Evolutionary conservation across 1,140 invertebrate genomes (phyloP).

Genomic region (Harlomillsia oculata): DNA sequence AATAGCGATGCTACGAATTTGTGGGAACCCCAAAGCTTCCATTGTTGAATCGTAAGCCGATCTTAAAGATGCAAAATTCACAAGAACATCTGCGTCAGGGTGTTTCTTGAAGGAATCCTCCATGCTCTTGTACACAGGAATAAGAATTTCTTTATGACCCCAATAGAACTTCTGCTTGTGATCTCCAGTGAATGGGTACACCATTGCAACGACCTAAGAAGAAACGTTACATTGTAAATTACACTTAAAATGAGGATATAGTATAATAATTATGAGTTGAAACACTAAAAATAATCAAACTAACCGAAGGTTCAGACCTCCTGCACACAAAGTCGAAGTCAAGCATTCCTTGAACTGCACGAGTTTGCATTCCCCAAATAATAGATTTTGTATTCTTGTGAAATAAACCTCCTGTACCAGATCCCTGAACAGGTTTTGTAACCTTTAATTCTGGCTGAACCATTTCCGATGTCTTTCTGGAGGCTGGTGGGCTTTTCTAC

Average conservation of each 20-base stretch:
- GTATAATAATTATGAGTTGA: not conserved
- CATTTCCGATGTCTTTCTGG: slow-evolving; percentile 22
- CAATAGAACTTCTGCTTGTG: slow-evolving; percentile 99
- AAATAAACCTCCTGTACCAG: slow-evolving; percentile 52
- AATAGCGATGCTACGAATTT: slow-evolving; percentile 92
- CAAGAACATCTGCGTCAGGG: slow-evolving; percentile 86
- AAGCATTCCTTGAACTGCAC: slow-evolving; percentile 70
- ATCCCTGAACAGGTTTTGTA: slow-evolving; percentile 10
- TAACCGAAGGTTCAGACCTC: slow-evolving; percentile 64
- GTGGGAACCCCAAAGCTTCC: slow-evolving; percentile 78
- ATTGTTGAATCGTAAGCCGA: slow-evolving; percentile 96
- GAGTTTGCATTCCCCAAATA: slow-evolving; percentile 97
- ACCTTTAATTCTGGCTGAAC: slow-evolving; percentile 5
- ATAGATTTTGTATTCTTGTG: slow-evolving; percentile 80
- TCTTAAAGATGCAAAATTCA: slow-evolving; percentile 96
- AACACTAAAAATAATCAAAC: slow-evolving; percentile 1
- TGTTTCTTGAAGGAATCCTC: slow-evolving; percentile 92
- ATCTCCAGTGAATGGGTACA: slow-evolving; percentile 97
- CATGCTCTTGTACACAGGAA: slow-evolving; percentile 96
- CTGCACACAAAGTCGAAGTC: slow-evolving; percentile 99
- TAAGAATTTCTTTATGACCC: slow-evolving; percentile 95
- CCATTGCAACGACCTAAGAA: slow-evolving; percentile 75
- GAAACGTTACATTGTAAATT: not conserved
- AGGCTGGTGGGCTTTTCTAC: slow-evolving; percentile 33
- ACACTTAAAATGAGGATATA: not conserved